Conservation (phyloP, 2,888 invertebrate species). For the Anoncus sp. region DNA sequence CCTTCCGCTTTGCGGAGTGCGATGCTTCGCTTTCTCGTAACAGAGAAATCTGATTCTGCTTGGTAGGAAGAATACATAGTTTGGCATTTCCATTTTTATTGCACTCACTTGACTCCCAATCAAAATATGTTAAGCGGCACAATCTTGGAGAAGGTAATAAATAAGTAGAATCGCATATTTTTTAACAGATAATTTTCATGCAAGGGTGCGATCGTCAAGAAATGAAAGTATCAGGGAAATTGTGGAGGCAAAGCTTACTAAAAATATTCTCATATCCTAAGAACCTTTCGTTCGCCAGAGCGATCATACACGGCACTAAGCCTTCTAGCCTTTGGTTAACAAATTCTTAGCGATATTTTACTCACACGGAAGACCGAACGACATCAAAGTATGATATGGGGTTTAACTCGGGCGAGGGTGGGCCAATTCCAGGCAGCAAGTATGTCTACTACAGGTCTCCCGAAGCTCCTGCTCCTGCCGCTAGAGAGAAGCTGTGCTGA, state of each 20-base stretch:
- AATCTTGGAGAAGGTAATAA: neutral
- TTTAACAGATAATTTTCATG: neutral
- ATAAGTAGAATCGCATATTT: constrained; percentile 7
- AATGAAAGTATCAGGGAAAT: neutral
- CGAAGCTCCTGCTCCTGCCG: constrained; percentile 51
- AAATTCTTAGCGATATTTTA: constrained; percentile 66
- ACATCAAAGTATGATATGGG: constrained; percentile 64
- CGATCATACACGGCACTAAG: neutral
- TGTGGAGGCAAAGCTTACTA: neutral
- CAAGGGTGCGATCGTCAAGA: neutral
- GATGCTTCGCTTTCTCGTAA: constrained; percentile 25
- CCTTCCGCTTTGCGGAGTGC: constrained; percentile 31
- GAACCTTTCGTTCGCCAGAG: neutral
- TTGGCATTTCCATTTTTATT: constrained; percentile 24
- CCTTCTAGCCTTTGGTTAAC: constrained; percentile 43
- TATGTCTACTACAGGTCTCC: constrained; percentile 35
- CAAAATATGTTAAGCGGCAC: neutral
- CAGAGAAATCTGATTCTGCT: constrained; percentile 20
- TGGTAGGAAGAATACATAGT: constrained; percentile 20
- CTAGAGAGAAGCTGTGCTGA: constrained; percentile 32
- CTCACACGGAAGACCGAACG: constrained; percentile 62
- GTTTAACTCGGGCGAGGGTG: constrained; percentile 40
- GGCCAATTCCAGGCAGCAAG: constrained; percentile 42
- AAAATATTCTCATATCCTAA: neutral
- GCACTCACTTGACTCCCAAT: neutral